Conservation (phyloP, 2,888 invertebrate species). For the Aethes cnicana region DNA sequence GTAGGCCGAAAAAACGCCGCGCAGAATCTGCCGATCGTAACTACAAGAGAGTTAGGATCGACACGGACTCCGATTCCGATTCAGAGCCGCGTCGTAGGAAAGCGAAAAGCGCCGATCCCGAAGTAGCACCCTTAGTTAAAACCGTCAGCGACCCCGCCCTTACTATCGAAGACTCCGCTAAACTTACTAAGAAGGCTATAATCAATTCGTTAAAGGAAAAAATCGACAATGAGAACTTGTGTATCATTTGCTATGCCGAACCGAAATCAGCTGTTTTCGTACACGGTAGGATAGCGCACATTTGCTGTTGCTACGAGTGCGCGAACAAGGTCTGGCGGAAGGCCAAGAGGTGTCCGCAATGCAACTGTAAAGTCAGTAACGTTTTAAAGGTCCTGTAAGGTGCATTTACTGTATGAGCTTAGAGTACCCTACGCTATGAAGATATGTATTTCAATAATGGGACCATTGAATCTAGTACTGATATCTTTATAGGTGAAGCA, state of each 20-base stretch:
- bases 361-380: slow-evolving; percentile 86
- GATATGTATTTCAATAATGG: too few species aligned
- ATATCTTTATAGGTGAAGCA: too few species aligned
- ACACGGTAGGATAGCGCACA: slow-evolving; percentile 85
- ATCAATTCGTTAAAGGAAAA: slow-evolving; percentile 51
- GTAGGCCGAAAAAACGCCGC: slow-evolving; percentile 44
- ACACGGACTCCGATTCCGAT: slow-evolving; percentile 41
- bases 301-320: slow-evolving; percentile 87
- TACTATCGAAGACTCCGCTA: slow-evolving; percentile 48
- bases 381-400: slow-evolving; percentile 82
- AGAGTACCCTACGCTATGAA: too few species aligned
- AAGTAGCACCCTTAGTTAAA: slow-evolving; percentile 60
- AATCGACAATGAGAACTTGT: slow-evolving; percentile 65
- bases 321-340: slow-evolving; percentile 85
- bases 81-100: slow-evolving; percentile 23
- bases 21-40: slow-evolving; percentile 52
- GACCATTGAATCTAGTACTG: too few species aligned
- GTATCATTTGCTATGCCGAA: slow-evolving; percentile 83
- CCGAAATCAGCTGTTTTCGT: slow-evolving; percentile 87
- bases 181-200: slow-evolving; percentile 50
- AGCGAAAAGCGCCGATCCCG: slow-evolving; percentile 32
- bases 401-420: not conserved
- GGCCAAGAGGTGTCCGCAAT: slow-evolving; percentile 85
- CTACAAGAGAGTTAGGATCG: slow-evolving; percentile 48
- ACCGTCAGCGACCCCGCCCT: slow-evolving; percentile 70